Evolutionary conservation across 2,113 vertebrate genomes (phyloP), one percentile per base, ranked within the genome.

Genomic region (Forbesichthys papilliferus): DNA sequence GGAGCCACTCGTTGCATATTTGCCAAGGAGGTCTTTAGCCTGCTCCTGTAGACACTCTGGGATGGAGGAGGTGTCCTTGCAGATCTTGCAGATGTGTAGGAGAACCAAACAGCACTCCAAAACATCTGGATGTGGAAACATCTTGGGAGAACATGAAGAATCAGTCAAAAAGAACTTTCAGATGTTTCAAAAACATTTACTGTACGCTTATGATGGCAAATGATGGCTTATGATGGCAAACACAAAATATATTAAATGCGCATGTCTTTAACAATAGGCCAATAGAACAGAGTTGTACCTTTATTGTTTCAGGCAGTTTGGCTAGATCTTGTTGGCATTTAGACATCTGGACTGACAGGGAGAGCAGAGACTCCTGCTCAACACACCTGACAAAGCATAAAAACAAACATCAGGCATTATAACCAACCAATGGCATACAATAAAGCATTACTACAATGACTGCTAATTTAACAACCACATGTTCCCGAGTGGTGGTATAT

Each of bases 81-180:
- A 64, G 0, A 93, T 20, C 27, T 78, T 48, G 18, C 80, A 64
- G 0, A 93, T 20, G 80, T 94, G 90, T n/a, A 96, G 92, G 5
- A 98, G 73, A 0, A 98, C 87, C 0, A 98, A 93, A 69, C 95
- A 97, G 75, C 96, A 96, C 55, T 99, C 98, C 9, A 95, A 62
- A 3, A 99, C 96, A 0, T 98, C 95, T 0, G 98, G 98, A 72
- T 92, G 97, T 0, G 94, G 91, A 81, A 85, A 95, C 66, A 69
- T 80, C 98, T 98, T 85, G 47, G 46, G 72, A 48, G 51, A 36
- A 20, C 11, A 64, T 14, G 70, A 10, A 16, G 54, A 55, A 18
- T 55, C 6, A 55, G 8, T 9, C 8, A n/a, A 18, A 55, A 51
- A 51, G 10, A 27, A 9, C 49, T 6, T 42, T 42, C 36, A 42